Evolutionary conservation across 2,113 vertebrate species (phyloP).

Genomic region (Dolichallabes microphthalmus): DNA sequence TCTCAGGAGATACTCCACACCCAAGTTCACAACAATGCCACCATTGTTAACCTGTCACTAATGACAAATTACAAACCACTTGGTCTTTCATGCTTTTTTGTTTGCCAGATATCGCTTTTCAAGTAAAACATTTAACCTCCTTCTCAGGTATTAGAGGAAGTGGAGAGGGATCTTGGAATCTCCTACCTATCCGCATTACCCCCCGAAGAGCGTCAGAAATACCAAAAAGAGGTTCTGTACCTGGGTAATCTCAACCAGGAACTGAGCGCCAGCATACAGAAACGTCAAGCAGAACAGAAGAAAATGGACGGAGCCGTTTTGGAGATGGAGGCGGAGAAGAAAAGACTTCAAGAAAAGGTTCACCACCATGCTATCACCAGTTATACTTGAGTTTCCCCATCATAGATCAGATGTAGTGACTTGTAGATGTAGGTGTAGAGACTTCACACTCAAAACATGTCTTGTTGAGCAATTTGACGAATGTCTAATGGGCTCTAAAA

Average conservation of each 20-base stretch:
- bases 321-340: constrained; percentile 70
- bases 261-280: constrained; percentile 60
- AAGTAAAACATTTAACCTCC: not conserved
- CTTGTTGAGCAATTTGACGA: not conserved
- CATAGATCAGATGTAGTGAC: not conserved
- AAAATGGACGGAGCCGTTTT: constrained; percentile 55
- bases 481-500: not conserved
- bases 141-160: constrained; percentile 75
- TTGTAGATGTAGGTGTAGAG: not conserved
- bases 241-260: constrained; percentile 65
- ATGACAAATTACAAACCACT: not conserved
- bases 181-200: constrained; percentile 57
- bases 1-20: not conserved
- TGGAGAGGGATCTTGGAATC: constrained; percentile 71
- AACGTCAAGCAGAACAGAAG: constrained; percentile 68
- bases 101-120: not conserved
- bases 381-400: not conserved
- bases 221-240: constrained; percentile 58
- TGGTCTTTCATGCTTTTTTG: not conserved
- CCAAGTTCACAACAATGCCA: not conserved
- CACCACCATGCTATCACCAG: not conserved
- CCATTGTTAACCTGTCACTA: not conserved
- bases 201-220: constrained; percentile 52
- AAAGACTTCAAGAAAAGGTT: constrained; percentile 70
- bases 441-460: not conserved